A percentile compares a stretch with the other conserved stretches of the same genome.
Conservation (phyloP, 2,888 invertebrate species). For the Arctia plantaginis region DNA sequence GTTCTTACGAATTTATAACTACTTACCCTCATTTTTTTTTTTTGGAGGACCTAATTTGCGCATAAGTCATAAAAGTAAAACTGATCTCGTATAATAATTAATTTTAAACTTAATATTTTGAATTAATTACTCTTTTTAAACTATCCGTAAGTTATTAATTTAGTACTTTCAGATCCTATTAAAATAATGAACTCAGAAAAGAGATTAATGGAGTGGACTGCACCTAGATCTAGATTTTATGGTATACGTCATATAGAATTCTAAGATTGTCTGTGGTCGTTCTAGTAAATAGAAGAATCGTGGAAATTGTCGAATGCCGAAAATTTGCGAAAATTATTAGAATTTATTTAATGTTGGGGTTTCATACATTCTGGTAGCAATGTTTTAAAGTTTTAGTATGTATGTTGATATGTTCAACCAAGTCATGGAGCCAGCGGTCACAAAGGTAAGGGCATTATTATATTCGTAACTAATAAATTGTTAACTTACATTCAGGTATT, state of each 20-base stretch:
- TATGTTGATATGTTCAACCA: conserved; percentile 29
- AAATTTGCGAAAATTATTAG: conserved; percentile 39
- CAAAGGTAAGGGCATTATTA: conserved; percentile 50
- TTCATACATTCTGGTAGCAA: conserved; percentile 34
- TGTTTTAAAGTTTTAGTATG: conserved; percentile 48
- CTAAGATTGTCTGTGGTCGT: conserved; percentile 33
- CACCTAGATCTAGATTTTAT: background rate
- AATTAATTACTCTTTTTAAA: background rate
- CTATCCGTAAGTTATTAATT: background rate
- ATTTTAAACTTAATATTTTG: background rate
- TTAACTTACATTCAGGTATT: background rate
- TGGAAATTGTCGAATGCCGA: conserved; percentile 45
- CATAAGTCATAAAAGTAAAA: background rate
- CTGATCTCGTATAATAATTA: background rate
- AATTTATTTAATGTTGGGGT: conserved; percentile 33
- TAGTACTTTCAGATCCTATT: background rate
- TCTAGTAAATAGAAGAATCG: conserved; percentile 49
- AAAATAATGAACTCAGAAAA: background rate
- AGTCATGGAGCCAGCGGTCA: conserved; percentile 60
- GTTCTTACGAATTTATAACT: background rate
- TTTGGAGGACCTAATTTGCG: background rate
- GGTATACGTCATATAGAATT: conserved; percentile 1
- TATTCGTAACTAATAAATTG: conserved; percentile 1
- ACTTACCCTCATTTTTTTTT: conserved; percentile 4
- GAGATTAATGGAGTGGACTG: background rate